Evolutionary conservation across 2,888 invertebrate genomes (phyloP).

Genomic region (Parasteatoda lunata): DNA sequence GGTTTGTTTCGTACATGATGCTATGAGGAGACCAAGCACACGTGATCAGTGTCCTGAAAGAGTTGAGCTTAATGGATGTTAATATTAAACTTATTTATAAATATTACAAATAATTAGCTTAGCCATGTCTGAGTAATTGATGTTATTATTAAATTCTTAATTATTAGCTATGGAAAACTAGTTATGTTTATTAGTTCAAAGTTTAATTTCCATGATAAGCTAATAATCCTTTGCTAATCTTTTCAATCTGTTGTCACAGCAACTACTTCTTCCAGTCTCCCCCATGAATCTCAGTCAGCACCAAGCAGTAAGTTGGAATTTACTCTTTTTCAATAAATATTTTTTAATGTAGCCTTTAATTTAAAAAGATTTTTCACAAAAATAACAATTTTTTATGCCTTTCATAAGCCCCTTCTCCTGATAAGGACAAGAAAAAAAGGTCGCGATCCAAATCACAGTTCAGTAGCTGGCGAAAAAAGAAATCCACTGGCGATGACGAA

Average conservation of each 20-base stretch:
- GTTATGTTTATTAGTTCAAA: neutral
- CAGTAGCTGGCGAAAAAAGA: slow-evolving; percentile 88
- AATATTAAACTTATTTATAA: neutral
- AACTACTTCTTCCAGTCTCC: slow-evolving; percentile 51
- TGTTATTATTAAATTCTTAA: neutral
- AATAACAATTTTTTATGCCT: slow-evolving; percentile 20
- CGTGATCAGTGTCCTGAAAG: too few relatives aligned
- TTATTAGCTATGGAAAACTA: neutral
- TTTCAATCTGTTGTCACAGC: slow-evolving; percentile 12
- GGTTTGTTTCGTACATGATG: too few relatives aligned
- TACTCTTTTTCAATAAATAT: neutral
- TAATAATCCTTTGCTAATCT: neutral
- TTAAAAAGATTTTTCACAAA: neutral
- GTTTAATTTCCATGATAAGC: too few relatives aligned
- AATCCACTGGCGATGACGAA: slow-evolving; percentile 70
- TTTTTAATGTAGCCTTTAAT: neutral
- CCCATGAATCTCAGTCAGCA: slow-evolving; percentile 70
- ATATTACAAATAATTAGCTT: neutral
- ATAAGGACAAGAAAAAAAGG: slow-evolving; percentile 74
- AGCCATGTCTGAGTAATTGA: neutral
- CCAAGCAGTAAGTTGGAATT: slow-evolving; percentile 70
- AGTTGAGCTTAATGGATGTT: too few relatives aligned
- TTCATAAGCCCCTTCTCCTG: slow-evolving; percentile 70
- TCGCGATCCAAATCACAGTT: slow-evolving; percentile 95
- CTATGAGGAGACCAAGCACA: too few relatives aligned